Conservation (phyloP, 2,888 invertebrate genomes). For the Gnatocerus cornutus region DNA sequence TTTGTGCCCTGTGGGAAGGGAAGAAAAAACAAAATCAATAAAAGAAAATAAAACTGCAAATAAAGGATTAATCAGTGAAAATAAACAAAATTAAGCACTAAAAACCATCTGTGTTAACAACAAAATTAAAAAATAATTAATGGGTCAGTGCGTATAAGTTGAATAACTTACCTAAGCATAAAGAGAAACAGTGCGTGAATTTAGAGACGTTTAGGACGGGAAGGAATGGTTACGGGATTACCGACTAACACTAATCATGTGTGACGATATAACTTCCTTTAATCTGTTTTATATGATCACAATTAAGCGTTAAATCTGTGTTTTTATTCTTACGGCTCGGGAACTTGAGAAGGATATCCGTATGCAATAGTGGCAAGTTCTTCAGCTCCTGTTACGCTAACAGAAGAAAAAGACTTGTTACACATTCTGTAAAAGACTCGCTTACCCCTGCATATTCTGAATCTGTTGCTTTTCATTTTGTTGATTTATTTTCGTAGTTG, state of each 20-base stretch:
- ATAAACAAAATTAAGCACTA: slow-evolving; percentile 55
- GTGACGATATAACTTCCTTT: slow-evolving; percentile 8
- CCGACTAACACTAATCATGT: slow-evolving; percentile 16
- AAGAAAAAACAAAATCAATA: slow-evolving; percentile 59
- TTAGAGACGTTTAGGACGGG: slow-evolving; percentile 1
- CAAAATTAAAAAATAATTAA: not conserved
- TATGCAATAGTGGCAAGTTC: slow-evolving; percentile 17
- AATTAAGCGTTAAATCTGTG: not conserved
- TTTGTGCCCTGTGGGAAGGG: slow-evolving; percentile 66
- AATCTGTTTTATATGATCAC: not conserved
- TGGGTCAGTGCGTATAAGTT: slow-evolving; percentile 3
- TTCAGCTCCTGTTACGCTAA: not conserved
- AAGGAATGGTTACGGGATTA: slow-evolving; percentile 9
- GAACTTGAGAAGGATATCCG: slow-evolving; percentile 53
- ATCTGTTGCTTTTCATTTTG: slow-evolving; percentile 17
- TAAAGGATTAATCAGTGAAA: slow-evolving; percentile 50
- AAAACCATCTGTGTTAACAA: slow-evolving; percentile 5
- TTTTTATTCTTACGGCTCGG: slow-evolving; percentile 28
- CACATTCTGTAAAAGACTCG: not conserved
- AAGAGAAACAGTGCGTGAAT: not conserved
- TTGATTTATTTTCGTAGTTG: not conserved
- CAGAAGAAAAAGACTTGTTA: not conserved
- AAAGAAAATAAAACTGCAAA: slow-evolving; percentile 52
- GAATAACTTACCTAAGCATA: slow-evolving; percentile 6
- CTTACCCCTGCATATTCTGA: slow-evolving; percentile 17